Evolutionary conservation across 2,113 vertebrate species (phyloP).

Genomic region (Myotis brandtii): DNA sequence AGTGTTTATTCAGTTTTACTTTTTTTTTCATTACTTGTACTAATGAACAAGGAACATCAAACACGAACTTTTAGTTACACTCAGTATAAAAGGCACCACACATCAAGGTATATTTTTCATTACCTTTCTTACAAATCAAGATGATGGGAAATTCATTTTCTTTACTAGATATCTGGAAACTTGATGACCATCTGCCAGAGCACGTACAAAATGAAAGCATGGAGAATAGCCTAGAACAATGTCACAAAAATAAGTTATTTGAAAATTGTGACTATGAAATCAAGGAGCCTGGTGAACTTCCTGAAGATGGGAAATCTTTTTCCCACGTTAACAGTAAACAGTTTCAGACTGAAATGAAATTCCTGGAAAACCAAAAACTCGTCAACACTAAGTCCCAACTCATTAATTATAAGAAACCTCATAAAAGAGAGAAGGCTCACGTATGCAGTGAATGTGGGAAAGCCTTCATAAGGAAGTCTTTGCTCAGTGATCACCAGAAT

Average conservation of each 20-base stretch:
- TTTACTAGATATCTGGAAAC: constrained; percentile 43
- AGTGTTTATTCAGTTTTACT: not conserved
- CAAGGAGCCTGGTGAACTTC: not conserved
- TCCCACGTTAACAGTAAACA: not conserved
- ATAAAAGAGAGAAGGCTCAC: constrained; percentile 60
- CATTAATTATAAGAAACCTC: constrained; percentile 41
- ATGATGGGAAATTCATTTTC: not conserved
- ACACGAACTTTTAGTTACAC: not conserved
- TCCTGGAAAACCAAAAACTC: constrained; percentile 29
- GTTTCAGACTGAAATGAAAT: not conserved
- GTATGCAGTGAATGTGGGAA: constrained; percentile 62
- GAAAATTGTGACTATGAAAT: constrained; percentile 3
- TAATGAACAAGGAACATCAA: not conserved
- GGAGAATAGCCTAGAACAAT: not conserved
- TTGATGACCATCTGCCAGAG: not conserved
- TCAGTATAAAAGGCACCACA: not conserved
- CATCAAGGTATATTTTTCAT: not conserved
- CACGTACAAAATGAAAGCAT: not conserved
- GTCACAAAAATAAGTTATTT: not conserved
- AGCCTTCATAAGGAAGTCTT: constrained; percentile 57
- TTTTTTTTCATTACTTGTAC: not conserved
- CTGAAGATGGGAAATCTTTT: not conserved
- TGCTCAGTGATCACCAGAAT: constrained; percentile 52
- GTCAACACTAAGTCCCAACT: constrained; percentile 37
- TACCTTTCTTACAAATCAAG: not conserved